Base-by-base conservation (phyloP, 2,797 vertebrate species). In the Acrossocheilus wenchowensis region DNA sequence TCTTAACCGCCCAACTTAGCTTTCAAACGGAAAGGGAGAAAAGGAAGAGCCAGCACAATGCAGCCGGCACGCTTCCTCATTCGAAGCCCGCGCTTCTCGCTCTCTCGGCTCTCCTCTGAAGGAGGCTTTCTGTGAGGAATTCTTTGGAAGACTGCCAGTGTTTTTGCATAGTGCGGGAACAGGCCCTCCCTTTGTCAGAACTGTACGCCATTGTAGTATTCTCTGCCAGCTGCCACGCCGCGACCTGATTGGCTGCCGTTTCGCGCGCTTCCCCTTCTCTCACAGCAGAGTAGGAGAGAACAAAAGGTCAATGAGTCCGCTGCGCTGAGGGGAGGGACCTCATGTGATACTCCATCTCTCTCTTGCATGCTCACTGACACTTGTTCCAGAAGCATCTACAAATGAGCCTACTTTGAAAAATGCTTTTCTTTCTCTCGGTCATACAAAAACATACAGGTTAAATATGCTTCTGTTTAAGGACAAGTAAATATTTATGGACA, bases 261-360 rank as follows among this genome's bases (percentile, higher is more conserved):
- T 91, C 89, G 89, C 91, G 91, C 82, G 90, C 88, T 91, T 92
- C 89, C 79, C 75, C 83, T 83, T 80, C 88, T 75, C 84, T 81
- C 57, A 36, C 62, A 84, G 84, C 62, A 43, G 85, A 79, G 89
- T 48, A 83, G 26, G 14, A 72, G 66, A 85, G 87, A 89, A 90
- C 89, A 91, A 92, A 91, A 89, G 90, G 87, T 89, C 90, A 89
- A 12, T 41, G 80, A 83, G 89, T 80, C 74, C 71, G 69, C 48
- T 34, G 78, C 64, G 60, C 78, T 86, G 43, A 84, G n/a, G 81
- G 69, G 85, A 39, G 84, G 43, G 21, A 48, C 34, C 17, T 48
- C 26, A 48, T 62, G 48, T 80, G 60, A 82, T n/a, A 82, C 50
- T 45, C 43, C 60, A 64, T 74, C 48, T 5, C 64, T 74, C 34